Conservation (phyloP, 2,888 invertebrate genomes). For the Cephus pygmeus region DNA sequence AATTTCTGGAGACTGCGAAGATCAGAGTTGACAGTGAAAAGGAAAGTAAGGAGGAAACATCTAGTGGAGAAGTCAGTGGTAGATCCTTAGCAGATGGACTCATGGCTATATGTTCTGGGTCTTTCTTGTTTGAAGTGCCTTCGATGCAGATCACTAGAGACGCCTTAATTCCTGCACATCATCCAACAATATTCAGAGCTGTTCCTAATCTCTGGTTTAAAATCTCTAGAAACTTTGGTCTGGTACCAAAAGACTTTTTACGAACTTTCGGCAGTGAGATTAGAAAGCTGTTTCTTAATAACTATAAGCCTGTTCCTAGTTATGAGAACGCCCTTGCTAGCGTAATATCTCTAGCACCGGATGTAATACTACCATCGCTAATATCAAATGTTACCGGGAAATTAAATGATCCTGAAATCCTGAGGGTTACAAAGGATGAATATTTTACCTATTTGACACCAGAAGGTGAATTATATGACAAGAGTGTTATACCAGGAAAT, state of each 20-base stretch:
- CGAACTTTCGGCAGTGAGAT: slow-evolving; percentile 71
- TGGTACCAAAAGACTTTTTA: slow-evolving; percentile 73
- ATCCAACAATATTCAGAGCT: slow-evolving; percentile 74
- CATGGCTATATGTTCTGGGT: slow-evolving; percentile 68
- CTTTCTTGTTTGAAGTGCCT: slow-evolving; percentile 62
- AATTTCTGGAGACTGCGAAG: slow-evolving; percentile 75
- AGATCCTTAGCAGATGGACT: slow-evolving; percentile 71
- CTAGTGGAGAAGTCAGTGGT: slow-evolving; percentile 67
- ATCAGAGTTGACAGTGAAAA: slow-evolving; percentile 66
- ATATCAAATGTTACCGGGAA: slow-evolving; percentile 72
- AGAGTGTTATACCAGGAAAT: slow-evolving; percentile 78
- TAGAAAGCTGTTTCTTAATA: slow-evolving; percentile 73
- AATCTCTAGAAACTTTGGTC: slow-evolving; percentile 70
- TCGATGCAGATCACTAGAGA: slow-evolving; percentile 73
- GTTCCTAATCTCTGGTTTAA: slow-evolving; percentile 78
- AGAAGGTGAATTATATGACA: slow-evolving; percentile 92
- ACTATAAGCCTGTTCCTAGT: slow-evolving; percentile 68
- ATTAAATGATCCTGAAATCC: slow-evolving; percentile 75
- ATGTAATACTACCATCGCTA: slow-evolving; percentile 75
- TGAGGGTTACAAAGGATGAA: slow-evolving; percentile 81
- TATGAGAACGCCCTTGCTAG: slow-evolving; percentile 80
- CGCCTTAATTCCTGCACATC: slow-evolving; percentile 79
- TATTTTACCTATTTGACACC: slow-evolving; percentile 86
- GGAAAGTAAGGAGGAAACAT: slow-evolving; percentile 60
- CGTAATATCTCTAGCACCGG: slow-evolving; percentile 74